Conservation (phyloP, 1,140 invertebrate genomes). For the Drosophila sechellia region DNA sequence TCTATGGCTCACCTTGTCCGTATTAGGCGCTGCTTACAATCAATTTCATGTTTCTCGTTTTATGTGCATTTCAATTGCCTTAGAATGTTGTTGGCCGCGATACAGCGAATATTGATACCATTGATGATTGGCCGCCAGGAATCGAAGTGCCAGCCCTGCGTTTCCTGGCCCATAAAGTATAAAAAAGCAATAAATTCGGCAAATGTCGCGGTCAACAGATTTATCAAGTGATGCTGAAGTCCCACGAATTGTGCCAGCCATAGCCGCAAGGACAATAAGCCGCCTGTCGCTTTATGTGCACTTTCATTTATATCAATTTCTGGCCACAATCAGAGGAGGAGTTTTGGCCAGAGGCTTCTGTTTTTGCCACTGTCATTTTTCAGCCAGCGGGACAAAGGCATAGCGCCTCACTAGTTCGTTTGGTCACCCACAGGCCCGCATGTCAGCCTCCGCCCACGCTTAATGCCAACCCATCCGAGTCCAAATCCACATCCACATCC, state of each 20-base stretch:
- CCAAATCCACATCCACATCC: neutral
- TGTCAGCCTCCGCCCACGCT: conserved; percentile 20
- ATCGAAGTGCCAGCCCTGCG: conserved; percentile 39
- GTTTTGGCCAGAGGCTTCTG: neutral
- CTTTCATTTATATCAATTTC: conserved; percentile 78
- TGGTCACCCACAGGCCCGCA: conserved; percentile 40
- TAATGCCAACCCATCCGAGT: conserved; percentile 16
- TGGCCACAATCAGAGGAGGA: conserved; percentile 9
- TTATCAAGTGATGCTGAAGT: conserved; percentile 69
- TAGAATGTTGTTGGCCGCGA: conserved; percentile 48
- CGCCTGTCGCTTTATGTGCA: conserved; percentile 58
- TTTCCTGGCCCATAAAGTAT: conserved; percentile 51
- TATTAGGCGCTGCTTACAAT: conserved; percentile 58
- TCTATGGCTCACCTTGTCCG: conserved; percentile 65
- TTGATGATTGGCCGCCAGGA: conserved; percentile 17
- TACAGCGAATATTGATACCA: conserved; percentile 7
- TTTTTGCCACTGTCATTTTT: conserved; percentile 55
- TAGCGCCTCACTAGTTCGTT: conserved; percentile 57
- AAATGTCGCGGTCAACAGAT: conserved; percentile 53
- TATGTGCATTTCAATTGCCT: conserved; percentile 31
- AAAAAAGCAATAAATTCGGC: conserved; percentile 37
- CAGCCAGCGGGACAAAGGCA: conserved; percentile 34
- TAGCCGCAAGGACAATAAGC: conserved; percentile 57
- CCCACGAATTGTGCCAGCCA: conserved; percentile 59
- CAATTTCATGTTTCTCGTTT: conserved; percentile 43